These are phyloP conservation scores for Anableps anableps DNA, from an alignment of 2,797 vertebrate species.

Conservation along the genomic window DNA sequence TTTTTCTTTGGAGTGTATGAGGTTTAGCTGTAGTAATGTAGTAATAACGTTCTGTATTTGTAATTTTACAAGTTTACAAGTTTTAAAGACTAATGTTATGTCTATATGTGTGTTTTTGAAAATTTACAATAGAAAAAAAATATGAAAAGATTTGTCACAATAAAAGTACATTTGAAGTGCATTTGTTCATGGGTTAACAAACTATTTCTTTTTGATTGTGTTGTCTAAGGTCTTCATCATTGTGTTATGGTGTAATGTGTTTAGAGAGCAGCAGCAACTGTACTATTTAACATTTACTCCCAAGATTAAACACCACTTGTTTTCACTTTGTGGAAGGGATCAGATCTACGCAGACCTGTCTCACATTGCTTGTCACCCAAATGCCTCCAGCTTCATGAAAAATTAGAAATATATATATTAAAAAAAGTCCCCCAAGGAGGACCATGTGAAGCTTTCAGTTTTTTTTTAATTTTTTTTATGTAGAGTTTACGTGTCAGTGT, in stretches of 20 bases:
- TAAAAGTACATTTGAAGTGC: not conserved
- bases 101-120: not conserved
- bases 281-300: not conserved
- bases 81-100: not conserved
- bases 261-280: not conserved
- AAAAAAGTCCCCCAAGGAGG: slow-evolving; percentile 67
- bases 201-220: not conserved
- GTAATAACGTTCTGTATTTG: not conserved
- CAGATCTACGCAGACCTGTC: slow-evolving; percentile 76
- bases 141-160: not conserved
- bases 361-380: slow-evolving; percentile 81
- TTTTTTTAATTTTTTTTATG: slow-evolving; percentile 86
- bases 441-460: slow-evolving; percentile 87
- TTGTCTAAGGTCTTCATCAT: not conserved
- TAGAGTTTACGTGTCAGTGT: slow-evolving; percentile 66
- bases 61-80: not conserved
- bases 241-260: not conserved
- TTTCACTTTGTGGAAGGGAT: slow-evolving; percentile 74
- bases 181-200: not conserved
- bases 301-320: not conserved
- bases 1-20: not conserved
- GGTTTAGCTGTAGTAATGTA: not conserved
- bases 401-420: slow-evolving; percentile 59
- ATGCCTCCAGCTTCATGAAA: slow-evolving; percentile 54
- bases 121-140: not conserved